Percentiles rank a stretch among this genome's conserved stretches.
Evolutionary conservation across 2,888 invertebrate species (phyloP).

Genomic region (Quadroppia sp.): DNA sequence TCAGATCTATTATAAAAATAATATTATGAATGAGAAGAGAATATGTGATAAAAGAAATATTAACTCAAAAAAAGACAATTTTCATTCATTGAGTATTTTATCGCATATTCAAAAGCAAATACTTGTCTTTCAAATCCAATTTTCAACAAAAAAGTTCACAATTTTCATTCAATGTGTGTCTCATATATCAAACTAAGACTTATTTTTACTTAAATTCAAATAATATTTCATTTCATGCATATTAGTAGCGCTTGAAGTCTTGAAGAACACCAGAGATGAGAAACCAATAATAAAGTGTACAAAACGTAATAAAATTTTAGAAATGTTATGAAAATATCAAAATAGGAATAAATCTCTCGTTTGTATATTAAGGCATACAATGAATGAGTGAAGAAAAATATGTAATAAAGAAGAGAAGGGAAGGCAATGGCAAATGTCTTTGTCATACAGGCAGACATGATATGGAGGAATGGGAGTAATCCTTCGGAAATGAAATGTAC

Average conservation of each 20-base stretch:
- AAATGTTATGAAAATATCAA: too few relatives aligned
- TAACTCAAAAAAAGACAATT: not conserved
- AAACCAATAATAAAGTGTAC: too few relatives aligned
- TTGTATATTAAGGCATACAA: not conserved
- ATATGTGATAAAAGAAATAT: not conserved
- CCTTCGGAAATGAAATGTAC: constrained; percentile 19
- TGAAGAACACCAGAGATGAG: too few relatives aligned
- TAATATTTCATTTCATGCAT: constrained; percentile 15
- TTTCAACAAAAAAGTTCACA: not conserved
- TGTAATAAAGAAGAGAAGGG: too few relatives aligned
- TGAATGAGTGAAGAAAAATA: constrained; percentile 2
- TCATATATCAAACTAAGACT: not conserved
- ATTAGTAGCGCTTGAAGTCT: not conserved
- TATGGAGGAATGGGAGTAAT: not conserved
- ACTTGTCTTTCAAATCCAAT: constrained; percentile 1
- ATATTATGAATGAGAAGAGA: too few relatives aligned
- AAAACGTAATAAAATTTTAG: not conserved
- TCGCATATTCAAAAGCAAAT: not conserved
- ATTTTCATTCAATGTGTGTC: not conserved
- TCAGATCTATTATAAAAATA: too few relatives aligned
- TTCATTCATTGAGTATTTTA: not conserved
- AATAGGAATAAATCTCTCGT: not conserved
- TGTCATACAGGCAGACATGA: not conserved
- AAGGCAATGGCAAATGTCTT: not conserved
- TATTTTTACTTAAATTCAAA: not conserved